Percentiles rank a stretch among this genome's conserved stretches.
phyloP scores from a whole-genome alignment of 37 sponge, comb jelly and placozoan species.

The Ianthella basta region DNA sequence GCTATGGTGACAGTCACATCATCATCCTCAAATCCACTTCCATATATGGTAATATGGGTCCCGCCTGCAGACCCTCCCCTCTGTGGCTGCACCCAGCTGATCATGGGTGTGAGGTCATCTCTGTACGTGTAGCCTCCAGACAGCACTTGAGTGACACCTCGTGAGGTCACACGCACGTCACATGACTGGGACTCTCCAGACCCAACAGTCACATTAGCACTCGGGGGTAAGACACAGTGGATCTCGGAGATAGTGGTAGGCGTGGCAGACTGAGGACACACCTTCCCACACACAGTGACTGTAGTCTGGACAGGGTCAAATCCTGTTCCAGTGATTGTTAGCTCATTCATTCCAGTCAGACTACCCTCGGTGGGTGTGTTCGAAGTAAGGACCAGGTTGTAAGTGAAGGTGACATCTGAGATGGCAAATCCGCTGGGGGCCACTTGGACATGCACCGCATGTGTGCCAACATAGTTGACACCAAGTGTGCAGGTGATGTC shows the following conservation, averaged over 20 bases:
- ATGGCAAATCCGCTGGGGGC: slow-evolving; percentile 42
- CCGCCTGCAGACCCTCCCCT: slow-evolving; percentile 93
- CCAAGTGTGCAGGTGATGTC: slow-evolving; percentile 54
- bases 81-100: slow-evolving; percentile 59
- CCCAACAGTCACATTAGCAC: neutral
- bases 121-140: slow-evolving; percentile 54
- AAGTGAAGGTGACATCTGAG: slow-evolving; percentile 27
- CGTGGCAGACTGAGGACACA: slow-evolving; percentile 38
- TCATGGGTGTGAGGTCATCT: slow-evolving; percentile 59
- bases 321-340: slow-evolving; percentile 56
- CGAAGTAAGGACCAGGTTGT: slow-evolving; percentile 45
- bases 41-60: slow-evolving; percentile 78
- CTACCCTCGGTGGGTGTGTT: slow-evolving; percentile 48
- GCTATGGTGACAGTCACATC: slow-evolving; percentile 72
- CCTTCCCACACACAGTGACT: slow-evolving; percentile 54
- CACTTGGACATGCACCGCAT: slow-evolving; percentile 32
- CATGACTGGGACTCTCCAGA: slow-evolving; percentile 29
- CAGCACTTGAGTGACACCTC: slow-evolving; percentile 4
- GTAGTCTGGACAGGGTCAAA: slow-evolving; percentile 54
- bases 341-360: slow-evolving; percentile 58
- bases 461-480: slow-evolving; percentile 48
- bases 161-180: slow-evolving; percentile 40
- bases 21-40: slow-evolving; percentile 51
- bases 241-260: slow-evolving; percentile 26
- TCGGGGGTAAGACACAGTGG: slow-evolving; percentile 60